Evolutionary conservation across 92 coral and sea anemone genomes (phyloP), one percentile per base, ranked within the genome.

Genomic region (Epizoanthus scotinus): DNA sequence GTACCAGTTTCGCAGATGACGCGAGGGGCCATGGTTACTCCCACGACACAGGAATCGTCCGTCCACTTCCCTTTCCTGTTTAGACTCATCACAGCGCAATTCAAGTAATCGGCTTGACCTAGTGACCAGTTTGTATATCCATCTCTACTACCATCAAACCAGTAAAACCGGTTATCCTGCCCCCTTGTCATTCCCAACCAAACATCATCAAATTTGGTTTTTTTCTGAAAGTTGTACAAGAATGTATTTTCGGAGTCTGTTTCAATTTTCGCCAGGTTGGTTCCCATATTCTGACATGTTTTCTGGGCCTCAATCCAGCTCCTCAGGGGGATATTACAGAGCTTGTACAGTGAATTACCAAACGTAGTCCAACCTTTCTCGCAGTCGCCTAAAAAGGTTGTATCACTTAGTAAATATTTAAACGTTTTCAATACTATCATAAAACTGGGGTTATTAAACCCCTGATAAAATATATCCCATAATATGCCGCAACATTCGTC

Each of bases 161-260:
- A 78, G 83, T 61, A 78, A 53, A 78, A 78, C 72, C 25, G 68
- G 58, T 61, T 62, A 34, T 78, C 47, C 59, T 63, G 56, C 8
- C 38, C 71, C 49, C 83, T 63, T 27, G 42, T 61, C 55, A 78
- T 61, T 0, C 83, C 83, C 2, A 78, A 31, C 83, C 83, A 78
- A 26, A 58, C 53, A 3, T 69, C 36, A 3, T 22, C 14, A 15
- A n/a, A 12, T 42, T 66, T 64, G n/a, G 61, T 28, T 20, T 27
- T 79, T 44, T 63, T 65, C 49, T 79, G 83, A 18, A 79, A 56
- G 7, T 79, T 55, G 52, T 63, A 79, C 50, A 65, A 47, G 47
- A 79, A 79, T 10, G 68, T 63, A 62, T 78, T 78, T 63, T 78
- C 83, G 34, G 83, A 27, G 20, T 63, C 72, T 54, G 83, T 54